Percentiles rank a stretch among this genome's conserved stretches.
phyloP scores from a whole-genome alignment of 2,888 invertebrate genomes.

The Aphidius colemani region DNA sequence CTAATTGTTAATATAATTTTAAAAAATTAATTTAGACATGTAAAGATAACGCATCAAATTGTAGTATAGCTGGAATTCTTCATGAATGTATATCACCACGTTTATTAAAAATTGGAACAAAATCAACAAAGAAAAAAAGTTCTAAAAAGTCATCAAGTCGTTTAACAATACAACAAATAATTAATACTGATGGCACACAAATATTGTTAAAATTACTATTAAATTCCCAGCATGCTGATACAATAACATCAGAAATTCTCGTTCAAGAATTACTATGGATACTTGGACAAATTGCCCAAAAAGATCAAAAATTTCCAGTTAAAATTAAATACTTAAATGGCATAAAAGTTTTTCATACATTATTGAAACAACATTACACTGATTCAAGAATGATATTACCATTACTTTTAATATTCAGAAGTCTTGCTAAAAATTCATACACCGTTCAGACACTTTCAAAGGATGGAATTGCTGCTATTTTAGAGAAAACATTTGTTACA shows the following conservation, averaged over 20 bases:
- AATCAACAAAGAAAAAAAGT: slow-evolving; percentile 45
- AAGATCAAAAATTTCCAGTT: slow-evolving; percentile 69
- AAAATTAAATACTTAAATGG: slow-evolving; percentile 69
- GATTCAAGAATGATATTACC: slow-evolving; percentile 67
- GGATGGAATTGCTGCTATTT: slow-evolving; percentile 66
- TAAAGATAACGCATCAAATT: slow-evolving; percentile 64
- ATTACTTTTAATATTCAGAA: slow-evolving; percentile 66
- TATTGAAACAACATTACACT: slow-evolving; percentile 66
- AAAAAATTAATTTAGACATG: slow-evolving; percentile 60
- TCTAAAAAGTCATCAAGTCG: slow-evolving; percentile 53
- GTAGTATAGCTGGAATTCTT: slow-evolving; percentile 65
- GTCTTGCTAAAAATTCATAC: slow-evolving; percentile 64
- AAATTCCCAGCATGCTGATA: slow-evolving; percentile 63
- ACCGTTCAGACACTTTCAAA: slow-evolving; percentile 63
- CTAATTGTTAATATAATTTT: slow-evolving; percentile 21
- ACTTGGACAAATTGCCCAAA: slow-evolving; percentile 62
- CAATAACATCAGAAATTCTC: slow-evolving; percentile 63
- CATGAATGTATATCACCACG: slow-evolving; percentile 67
- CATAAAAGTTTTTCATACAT: slow-evolving; percentile 67
- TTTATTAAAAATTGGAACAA: slow-evolving; percentile 46
- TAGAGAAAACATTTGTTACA: slow-evolving; percentile 67
- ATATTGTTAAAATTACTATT: slow-evolving; percentile 65
- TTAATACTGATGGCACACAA: slow-evolving; percentile 64
- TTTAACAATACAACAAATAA: slow-evolving; percentile 64
- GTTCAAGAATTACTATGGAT: slow-evolving; percentile 68